Conservation (phyloP, 1,140 invertebrate genomes). For the Ruditapes philippinarum region DNA sequence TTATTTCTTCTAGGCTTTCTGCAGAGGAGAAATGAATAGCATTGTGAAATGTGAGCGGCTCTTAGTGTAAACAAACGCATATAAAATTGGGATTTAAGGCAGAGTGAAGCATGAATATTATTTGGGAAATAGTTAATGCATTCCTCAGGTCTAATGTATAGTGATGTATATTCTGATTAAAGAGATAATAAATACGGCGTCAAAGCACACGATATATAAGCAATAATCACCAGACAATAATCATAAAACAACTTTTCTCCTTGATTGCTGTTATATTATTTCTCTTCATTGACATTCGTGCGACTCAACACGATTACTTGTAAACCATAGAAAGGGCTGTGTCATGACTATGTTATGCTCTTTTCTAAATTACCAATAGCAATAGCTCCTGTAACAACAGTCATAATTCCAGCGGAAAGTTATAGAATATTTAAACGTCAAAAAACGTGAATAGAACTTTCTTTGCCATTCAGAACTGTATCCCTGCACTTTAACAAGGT, state of each 20-base stretch:
- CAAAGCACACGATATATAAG: slow-evolving; percentile 87
- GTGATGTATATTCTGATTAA: slow-evolving; percentile 86
- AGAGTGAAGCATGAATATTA: slow-evolving; percentile 86
- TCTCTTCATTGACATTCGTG: slow-evolving; percentile 75
- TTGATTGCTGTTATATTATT: slow-evolving; percentile 80
- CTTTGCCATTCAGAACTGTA: slow-evolving; percentile 87
- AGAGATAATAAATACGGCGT: slow-evolving; percentile 86
- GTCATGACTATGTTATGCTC: slow-evolving; percentile 47
- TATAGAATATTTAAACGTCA: slow-evolving; percentile 86
- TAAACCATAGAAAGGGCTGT: neutral
- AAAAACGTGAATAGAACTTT: slow-evolving; percentile 87
- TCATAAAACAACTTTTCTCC: slow-evolving; percentile 85
- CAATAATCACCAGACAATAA: slow-evolving; percentile 86
- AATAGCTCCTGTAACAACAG: slow-evolving; percentile 87
- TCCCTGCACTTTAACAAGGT: slow-evolving; percentile 84
- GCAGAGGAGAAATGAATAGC: neutral
- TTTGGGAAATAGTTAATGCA: slow-evolving; percentile 83
- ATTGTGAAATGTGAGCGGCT: slow-evolving; percentile 70
- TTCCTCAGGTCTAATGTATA: slow-evolving; percentile 84
- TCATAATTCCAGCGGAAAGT: slow-evolving; percentile 86
- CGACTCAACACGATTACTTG: slow-evolving; percentile 31
- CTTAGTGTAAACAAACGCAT: slow-evolving; percentile 86
- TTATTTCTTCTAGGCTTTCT: slow-evolving; percentile 7
- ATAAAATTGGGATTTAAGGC: slow-evolving; percentile 87
- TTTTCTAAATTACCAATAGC: slow-evolving; percentile 86